These are phyloP conservation scores for Acronicta aceris DNA, from an alignment of 2,888 invertebrate species.

Conservation along the genomic window DNA sequence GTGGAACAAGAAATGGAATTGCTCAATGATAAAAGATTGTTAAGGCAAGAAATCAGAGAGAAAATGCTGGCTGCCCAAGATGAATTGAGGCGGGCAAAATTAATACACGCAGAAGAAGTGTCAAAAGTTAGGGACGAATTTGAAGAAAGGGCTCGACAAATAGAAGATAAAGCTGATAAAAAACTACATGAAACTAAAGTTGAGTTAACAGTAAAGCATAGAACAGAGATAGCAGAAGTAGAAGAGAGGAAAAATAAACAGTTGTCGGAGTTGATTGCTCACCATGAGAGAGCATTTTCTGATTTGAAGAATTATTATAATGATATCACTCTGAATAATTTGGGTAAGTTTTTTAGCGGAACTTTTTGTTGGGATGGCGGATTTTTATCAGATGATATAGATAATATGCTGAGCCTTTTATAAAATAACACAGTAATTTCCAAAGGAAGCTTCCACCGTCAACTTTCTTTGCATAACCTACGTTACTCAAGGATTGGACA, in stretches of 20 bases:
- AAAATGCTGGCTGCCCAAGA: slow-evolving; percentile 92
- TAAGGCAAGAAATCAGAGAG: slow-evolving; percentile 92
- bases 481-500: too few species aligned
- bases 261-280: slow-evolving; percentile 93
- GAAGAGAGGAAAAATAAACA: slow-evolving; percentile 97
- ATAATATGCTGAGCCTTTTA: too few species aligned
- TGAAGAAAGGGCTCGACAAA: slow-evolving; percentile 85
- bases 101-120: slow-evolving; percentile 93
- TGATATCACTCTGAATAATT: slow-evolving; percentile 97
- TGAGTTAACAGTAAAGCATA: slow-evolving; percentile 92
- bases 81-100: slow-evolving; percentile 92
- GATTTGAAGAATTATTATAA: slow-evolving; percentile 98
- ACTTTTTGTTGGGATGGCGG: too few species aligned
- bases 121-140: slow-evolving; percentile 88
- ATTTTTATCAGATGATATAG: too few species aligned
- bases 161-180: slow-evolving; percentile 91
- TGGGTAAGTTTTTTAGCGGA: slow-evolving; percentile 86
- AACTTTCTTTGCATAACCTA: too few species aligned
- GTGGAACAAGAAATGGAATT: slow-evolving; percentile 93
- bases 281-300: slow-evolving; percentile 95
- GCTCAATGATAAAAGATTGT: slow-evolving; percentile 92
- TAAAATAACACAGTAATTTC: too few species aligned
- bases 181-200: slow-evolving; percentile 92
- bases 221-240: slow-evolving; percentile 95
- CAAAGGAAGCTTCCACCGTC: too few species aligned